These are phyloP conservation scores for Orthonychiurus folsomi DNA, from an alignment of 2,888 invertebrate species.

Conservation along the genomic window DNA sequence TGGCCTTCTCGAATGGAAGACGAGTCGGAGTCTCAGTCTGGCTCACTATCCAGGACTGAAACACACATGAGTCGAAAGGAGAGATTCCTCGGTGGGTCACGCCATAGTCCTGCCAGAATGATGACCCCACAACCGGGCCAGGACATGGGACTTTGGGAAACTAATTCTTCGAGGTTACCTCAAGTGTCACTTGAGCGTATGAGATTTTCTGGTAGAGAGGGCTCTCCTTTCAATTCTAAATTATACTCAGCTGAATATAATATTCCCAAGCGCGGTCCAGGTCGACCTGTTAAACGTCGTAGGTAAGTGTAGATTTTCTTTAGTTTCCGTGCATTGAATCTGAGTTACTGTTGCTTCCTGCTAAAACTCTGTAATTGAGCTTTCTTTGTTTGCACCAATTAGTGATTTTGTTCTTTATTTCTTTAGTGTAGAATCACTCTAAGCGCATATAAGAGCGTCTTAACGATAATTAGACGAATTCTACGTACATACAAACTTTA, in stretches of 20 bases:
- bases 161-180: not conserved
- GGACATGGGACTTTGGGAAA: constrained; percentile 13
- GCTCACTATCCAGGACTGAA: not conserved
- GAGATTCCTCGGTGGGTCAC: not conserved
- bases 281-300: constrained; percentile 25
- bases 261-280: constrained; percentile 24
- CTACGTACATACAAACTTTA: too few species aligned
- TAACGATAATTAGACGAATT: too few species aligned
- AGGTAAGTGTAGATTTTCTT: constrained; percentile 14
- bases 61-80: constrained; percentile 6
- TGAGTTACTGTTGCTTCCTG: not conserved
- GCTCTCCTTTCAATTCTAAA: not conserved
- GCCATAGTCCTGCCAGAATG: not conserved
- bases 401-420: constrained; percentile 7
- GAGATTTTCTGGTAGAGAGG: not conserved
- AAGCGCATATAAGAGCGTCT: not conserved
- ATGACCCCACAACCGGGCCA: constrained; percentile 7
- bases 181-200: constrained; percentile 3
- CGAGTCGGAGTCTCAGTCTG: not conserved
- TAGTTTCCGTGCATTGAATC: not conserved
- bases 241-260: not conserved
- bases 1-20: constrained; percentile 3
- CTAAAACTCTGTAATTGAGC: not conserved
- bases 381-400: not conserved
- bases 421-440: not conserved